These are phyloP conservation scores for Crambe crambe DNA, from an alignment of 37 sponge, comb jelly and placozoan genomes.

Conservation along the genomic window DNA sequence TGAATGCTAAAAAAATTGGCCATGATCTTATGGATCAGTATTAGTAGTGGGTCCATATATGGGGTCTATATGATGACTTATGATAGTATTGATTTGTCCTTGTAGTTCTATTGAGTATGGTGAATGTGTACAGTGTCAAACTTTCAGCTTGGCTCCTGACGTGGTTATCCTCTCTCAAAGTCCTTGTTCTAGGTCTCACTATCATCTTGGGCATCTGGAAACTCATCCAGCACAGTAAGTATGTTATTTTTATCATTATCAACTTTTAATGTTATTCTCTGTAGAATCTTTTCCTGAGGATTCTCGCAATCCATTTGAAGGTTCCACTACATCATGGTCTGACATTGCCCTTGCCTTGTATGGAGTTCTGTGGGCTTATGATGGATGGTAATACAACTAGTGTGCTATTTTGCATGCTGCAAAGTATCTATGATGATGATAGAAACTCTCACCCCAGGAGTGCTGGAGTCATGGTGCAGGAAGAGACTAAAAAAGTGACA, in stretches of 20 bases:
- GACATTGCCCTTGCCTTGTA: constrained; percentile 69
- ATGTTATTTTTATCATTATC: too few species aligned
- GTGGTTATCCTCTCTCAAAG: constrained; percentile 17
- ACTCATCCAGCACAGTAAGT: constrained; percentile 20
- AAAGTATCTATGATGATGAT: too few species aligned
- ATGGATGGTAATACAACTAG: constrained; percentile 92
- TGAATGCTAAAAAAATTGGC: too few species aligned
- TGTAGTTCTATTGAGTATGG: constrained; percentile 1
- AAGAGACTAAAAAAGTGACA: background rate
- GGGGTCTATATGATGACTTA: background rate
- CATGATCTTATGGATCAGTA: too few species aligned
- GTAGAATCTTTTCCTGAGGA: constrained; percentile 9
- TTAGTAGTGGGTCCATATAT: too few species aligned
- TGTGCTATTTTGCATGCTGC: too few species aligned
- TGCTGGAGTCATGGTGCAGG: background rate
- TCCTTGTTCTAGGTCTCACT: constrained; percentile 33
- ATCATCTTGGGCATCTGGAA: constrained; percentile 33
- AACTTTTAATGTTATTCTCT: background rate
- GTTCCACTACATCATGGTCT: background rate
- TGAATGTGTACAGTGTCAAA: constrained; percentile 51
- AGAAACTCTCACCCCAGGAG: background rate
- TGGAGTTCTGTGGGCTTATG: constrained; percentile 72
- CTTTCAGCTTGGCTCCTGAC: constrained; percentile 25
- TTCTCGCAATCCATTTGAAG: background rate
- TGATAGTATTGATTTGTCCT: background rate